A percentile compares a stretch with the other conserved stretches of the same genome.
Conservation (phyloP, 2,888 invertebrate genomes). For the Xanthorhoe designata region DNA sequence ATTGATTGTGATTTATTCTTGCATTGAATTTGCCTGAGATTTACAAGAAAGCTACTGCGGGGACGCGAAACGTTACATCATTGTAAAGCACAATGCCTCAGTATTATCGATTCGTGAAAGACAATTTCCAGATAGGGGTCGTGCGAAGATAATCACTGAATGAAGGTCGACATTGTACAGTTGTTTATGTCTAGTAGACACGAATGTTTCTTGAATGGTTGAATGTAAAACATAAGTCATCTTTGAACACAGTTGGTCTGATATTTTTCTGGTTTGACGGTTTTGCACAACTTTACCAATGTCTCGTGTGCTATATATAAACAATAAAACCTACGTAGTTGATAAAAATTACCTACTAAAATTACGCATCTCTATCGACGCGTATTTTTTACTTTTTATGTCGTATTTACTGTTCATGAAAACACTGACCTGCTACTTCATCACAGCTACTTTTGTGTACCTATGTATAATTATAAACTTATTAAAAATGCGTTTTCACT, state of each 20-base stretch:
- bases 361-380: too few species aligned
- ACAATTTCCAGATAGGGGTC: constrained; percentile 63
- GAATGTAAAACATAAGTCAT: neutral
- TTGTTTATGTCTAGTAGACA: constrained; percentile 12
- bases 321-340: too few species aligned
- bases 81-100: constrained; percentile 47
- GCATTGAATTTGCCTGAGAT: constrained; percentile 37
- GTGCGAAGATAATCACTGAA: constrained; percentile 47
- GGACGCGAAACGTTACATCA: constrained; percentile 42
- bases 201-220: neutral
- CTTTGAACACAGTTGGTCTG: neutral
- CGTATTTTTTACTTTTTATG: too few species aligned
- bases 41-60: constrained; percentile 20
- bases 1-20: constrained; percentile 28
- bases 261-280: neutral
- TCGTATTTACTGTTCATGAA: too few species aligned
- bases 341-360: too few species aligned
- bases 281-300: neutral
- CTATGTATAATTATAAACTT: too few species aligned
- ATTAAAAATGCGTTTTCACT: too few species aligned
- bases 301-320: too few species aligned
- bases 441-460: too few species aligned
- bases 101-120: constrained; percentile 73
- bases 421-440: too few species aligned
- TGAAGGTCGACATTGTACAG: constrained; percentile 24